Base-by-base conservation (phyloP, 2,888 invertebrate species). In the Branchellion lobata region DNA sequence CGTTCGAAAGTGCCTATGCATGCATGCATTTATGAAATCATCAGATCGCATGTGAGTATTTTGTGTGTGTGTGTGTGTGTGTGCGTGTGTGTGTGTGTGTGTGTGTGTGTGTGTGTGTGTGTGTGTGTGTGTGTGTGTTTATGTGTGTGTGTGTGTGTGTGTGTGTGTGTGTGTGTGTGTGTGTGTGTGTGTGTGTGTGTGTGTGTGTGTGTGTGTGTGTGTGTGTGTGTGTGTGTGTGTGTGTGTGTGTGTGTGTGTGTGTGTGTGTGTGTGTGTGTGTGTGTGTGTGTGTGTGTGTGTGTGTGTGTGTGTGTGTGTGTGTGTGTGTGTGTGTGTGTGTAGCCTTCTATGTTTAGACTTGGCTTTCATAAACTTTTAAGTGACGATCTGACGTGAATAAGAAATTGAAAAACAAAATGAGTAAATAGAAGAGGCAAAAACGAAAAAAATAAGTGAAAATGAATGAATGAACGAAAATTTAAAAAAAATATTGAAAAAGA, bases 161-260 rank as follows among this genome's bases (percentile, higher is more conserved):
- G 34, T 34, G 34, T 3, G 34, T 69, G 69, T 69, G 31, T 69
- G 69, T 69, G 34, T 69, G 69, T 69, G 5, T 69, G 69, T 69
- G 31, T 69, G 69, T 69, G 69, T 33, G 34, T 69, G 69, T 33
- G 34, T 69, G 69, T 69, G 34, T 31, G n/a, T 69, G 69, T 69
- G 31, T 69, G 69, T 69, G 69, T 69, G 69, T 69, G 34, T 69
- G 33, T 69, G 34, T 34, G 69, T 69, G 34, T 69, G 69, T 34
- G 69, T 69, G 69, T 69, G 69, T 33, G 69, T 69, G 69, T 34
- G 69, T 69, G 34, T 69, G 69, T 69, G 69, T 69, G 69, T 69
- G 34, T 69, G 69, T 33, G 69, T 69, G 69, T 69, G 69, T 69
- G 34, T 69, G 69, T 33, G 34, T 69, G 69, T 69, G 69, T 69